Evolutionary conservation across 2,797 vertebrate species (phyloP), one percentile per base, ranked within the genome.

Genomic region (Tokudaia muenninki): DNA sequence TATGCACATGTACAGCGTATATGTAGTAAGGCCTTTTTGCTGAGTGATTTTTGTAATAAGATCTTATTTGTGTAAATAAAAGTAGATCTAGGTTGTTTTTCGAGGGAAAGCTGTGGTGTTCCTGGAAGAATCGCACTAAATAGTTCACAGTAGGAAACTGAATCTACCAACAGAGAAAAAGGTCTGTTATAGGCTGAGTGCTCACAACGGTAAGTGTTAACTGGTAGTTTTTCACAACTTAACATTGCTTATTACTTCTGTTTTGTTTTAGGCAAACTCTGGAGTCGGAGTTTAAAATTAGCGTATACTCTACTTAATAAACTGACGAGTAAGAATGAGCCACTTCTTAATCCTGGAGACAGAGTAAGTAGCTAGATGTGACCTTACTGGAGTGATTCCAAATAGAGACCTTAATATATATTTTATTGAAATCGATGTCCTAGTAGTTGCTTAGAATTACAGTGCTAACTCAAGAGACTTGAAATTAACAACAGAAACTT

Each of bases 201-300:
- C 78, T 87, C 83, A 47, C 47, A 80, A 4, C 22, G 63, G 90
- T 92, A 74, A 96, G 72, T 61, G 63, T 90, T 92, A 80, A 72
- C 75, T 96, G 37, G 47, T 88, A 65, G 82, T 63, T 79, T 95
- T 59, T 90, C 83, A 55, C 72, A 44, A 95, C 89, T 89, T 84
- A 87, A 88, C 84, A 3, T 26, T 94, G 96, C 92, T 96, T 87
- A 61, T 3, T 94, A 4, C 97, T 96, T 94, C 92, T 94, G n/a
- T 97, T 96, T 96, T 93, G 74, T 92, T 96, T 90, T 70, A 99
- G 99, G 99, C 94, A 99, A 99, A 98, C 98, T 99, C 65, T 99
- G 99, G 99, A 99, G 99, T 81, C 99, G 99, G 96, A 99, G 99
- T 98, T 99, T 99, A 98, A 99, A 99, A 98, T 98, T 99, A 97